Evolutionary conservation across 2,888 invertebrate species (phyloP).

Genomic region (Tipula vernalis): DNA sequence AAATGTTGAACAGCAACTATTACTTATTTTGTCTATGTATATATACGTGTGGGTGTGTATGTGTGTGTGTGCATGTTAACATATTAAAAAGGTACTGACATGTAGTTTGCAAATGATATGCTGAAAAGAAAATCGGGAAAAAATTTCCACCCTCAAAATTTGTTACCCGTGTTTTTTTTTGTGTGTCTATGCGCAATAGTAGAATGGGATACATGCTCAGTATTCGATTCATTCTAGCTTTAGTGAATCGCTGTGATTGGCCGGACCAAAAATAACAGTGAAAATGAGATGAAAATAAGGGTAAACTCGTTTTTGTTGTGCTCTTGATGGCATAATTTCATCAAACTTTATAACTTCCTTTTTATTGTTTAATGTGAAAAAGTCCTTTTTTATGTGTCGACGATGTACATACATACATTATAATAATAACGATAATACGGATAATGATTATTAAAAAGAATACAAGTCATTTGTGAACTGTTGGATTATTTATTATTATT

Average conservation of each 20-base stretch:
- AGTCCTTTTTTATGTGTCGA: not conserved
- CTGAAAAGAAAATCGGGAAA: not conserved
- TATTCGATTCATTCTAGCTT: not conserved
- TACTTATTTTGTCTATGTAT: not conserved
- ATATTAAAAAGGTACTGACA: not conserved
- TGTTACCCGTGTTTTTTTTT: not conserved
- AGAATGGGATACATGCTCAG: not conserved
- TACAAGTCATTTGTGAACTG: not conserved
- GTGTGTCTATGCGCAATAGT: not conserved
- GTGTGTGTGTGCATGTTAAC: not conserved
- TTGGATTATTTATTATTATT: not conserved
- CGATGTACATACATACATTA: not conserved
- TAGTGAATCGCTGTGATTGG: not conserved
- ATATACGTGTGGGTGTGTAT: no score
- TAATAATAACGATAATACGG: not conserved
- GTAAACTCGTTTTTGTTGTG: not conserved
- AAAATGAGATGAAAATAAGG: not conserved
- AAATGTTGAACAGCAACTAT: not conserved
- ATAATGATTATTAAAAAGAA: not conserved
- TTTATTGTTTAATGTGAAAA: not conserved
- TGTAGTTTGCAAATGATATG: not conserved
- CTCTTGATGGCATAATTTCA: not conserved
- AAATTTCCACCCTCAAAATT: not conserved
- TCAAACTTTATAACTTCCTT: conserved; percentile 11
- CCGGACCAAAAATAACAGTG: not conserved